Percentiles rank a stretch among this genome's conserved stretches.
phyloP scores from a whole-genome alignment of 2,113 vertebrate species.

The Rattus norvegicus region GRCr8 NC_086020.1:40616001-40616500 shows the following conservation, averaged over 20 bases:
- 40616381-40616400: not conserved
- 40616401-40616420: not conserved
- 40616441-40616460: not conserved
- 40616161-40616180: not conserved
- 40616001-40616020: not conserved
- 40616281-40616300: not conserved
- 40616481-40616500: not conserved
- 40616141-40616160: not conserved
- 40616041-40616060: not conserved
- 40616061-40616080: too few species aligned
- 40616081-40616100: not conserved
- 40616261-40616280: not conserved
- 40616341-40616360: not conserved
- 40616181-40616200: not conserved
- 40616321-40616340: not conserved
- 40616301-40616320: not conserved
- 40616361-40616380: conserved; percentile 23
- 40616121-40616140: not conserved
- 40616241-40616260: not conserved
- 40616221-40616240: not conserved
- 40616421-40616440: not conserved
- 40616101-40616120: not conserved
- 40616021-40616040: not conserved
- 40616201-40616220: not conserved
- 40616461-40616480: not conserved